These are phyloP conservation scores for Pycnomerus fuliginosus DNA, from an alignment of 2,888 invertebrate species.

Conservation along the genomic window DNA sequence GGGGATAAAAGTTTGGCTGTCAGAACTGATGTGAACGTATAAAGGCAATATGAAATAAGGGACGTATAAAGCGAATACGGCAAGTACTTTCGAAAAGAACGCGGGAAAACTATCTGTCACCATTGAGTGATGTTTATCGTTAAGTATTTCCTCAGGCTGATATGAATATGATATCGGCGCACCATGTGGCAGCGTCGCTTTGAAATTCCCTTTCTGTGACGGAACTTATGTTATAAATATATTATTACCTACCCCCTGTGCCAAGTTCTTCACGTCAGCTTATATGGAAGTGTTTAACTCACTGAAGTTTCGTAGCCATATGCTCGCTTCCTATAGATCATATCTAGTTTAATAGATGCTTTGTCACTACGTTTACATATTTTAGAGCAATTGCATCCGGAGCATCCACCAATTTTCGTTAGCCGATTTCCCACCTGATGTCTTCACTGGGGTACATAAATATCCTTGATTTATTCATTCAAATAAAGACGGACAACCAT, in stretches of 20 bases:
- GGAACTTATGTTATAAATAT: constrained; percentile 29
- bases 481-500: too few species aligned
- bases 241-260: constrained; percentile 26
- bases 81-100: constrained; percentile 19
- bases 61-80: constrained; percentile 15
- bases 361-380: too few species aligned
- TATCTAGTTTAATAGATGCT: too few species aligned
- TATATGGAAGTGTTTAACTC: constrained; percentile 8
- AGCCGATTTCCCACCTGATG: too few species aligned
- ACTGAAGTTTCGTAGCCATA: constrained; percentile 7
- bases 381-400: constrained; percentile 1
- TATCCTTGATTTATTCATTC: too few species aligned
- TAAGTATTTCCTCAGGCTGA: constrained; percentile 28
- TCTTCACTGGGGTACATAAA: too few species aligned
- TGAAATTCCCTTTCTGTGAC: constrained; percentile 25
- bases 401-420: constrained; percentile 1
- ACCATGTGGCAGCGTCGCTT: constrained; percentile 25
- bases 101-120: constrained; percentile 28
- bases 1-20: constrained; percentile 10
- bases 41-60: constrained; percentile 15
- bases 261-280: constrained; percentile 16
- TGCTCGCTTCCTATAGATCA: constrained; percentile 9
- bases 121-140: constrained; percentile 32
- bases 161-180: constrained; percentile 31
- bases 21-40: constrained; percentile 17